phyloP scores from a whole-genome alignment of 2,113 vertebrate genomes.

The Barnardius zonarius region DNA sequence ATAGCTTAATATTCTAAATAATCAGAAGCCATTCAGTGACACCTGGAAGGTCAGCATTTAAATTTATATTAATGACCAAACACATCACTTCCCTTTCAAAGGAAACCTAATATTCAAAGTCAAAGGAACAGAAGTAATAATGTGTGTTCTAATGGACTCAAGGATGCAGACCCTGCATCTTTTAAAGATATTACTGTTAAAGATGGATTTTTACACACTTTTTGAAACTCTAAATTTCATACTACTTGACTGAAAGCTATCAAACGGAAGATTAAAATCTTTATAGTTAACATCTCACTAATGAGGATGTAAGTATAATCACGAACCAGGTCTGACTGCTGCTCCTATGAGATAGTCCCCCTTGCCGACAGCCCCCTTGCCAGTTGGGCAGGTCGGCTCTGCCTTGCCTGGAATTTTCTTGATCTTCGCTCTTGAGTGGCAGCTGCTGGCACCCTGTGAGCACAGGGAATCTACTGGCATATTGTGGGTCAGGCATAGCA shows the following conservation, averaged over 20 bases:
- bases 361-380: background rate
- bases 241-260: background rate
- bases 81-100: background rate
- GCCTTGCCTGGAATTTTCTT: slow-evolving; percentile 47
- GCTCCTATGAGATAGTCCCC: background rate
- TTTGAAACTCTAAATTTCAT: background rate
- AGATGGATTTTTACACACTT: background rate
- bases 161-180: background rate
- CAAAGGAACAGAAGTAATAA: background rate
- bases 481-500: background rate
- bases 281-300: background rate
- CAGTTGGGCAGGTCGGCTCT: background rate
- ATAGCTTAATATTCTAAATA: background rate
- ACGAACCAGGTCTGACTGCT: background rate
- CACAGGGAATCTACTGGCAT: background rate
- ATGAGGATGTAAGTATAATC: background rate
- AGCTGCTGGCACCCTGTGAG: background rate
- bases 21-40: background rate
- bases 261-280: background rate
- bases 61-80: background rate
- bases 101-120: background rate
- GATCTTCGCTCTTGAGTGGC: slow-evolving; percentile 28
- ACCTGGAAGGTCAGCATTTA: background rate
- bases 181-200: background rate
- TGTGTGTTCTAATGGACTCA: background rate